Percentiles rank a stretch among this genome's conserved stretches.
Evolutionary conservation across 2,113 vertebrate genomes (phyloP).

Genomic region (Jacana jacana): DNA sequence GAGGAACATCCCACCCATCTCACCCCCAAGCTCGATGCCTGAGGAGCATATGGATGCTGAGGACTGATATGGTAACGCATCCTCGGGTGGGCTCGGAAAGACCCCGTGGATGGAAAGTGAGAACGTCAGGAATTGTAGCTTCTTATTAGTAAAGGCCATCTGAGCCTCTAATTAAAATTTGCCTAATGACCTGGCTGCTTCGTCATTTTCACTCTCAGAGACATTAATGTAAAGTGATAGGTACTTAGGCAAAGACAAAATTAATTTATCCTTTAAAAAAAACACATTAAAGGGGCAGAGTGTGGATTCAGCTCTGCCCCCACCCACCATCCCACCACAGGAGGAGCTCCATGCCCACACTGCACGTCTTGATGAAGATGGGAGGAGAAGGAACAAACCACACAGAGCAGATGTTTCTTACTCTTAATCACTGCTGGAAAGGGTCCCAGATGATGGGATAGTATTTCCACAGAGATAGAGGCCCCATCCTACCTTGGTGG

Average conservation of each 20-base stretch:
- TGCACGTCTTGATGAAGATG: rapidly evolving
- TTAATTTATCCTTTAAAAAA: slow-evolving; percentile 71
- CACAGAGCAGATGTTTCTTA: neutral
- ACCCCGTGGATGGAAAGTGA: neutral
- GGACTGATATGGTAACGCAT: rapidly evolving
- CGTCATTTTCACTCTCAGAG: slow-evolving; percentile 68
- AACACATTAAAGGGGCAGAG: slow-evolving; percentile 33
- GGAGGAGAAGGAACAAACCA: neutral
- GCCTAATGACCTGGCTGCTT: slow-evolving; percentile 81
- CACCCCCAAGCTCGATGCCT: neutral
- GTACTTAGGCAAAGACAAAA: slow-evolving; percentile 74
- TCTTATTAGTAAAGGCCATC: slow-evolving; percentile 79
- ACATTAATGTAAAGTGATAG: slow-evolving; percentile 77
- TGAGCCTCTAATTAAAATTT: slow-evolving; percentile 82
- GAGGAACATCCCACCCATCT: rapidly evolving
- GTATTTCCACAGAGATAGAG: rapidly evolving
- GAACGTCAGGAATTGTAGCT: slow-evolving; percentile 48
- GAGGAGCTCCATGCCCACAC: rapidly evolving
- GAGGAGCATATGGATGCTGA: neutral
- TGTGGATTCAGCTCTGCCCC: rapidly evolving
- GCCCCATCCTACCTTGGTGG: too few relatives aligned
- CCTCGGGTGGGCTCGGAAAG: neutral
- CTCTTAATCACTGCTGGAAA: neutral
- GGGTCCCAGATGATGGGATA: neutral
- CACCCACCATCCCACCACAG: rapidly evolving